Percentiles rank a stretch among this genome's conserved stretches.
Evolutionary conservation across 1,140 invertebrate genomes (phyloP).

Genomic region (Macrotrachela quadricornifera): DNA sequence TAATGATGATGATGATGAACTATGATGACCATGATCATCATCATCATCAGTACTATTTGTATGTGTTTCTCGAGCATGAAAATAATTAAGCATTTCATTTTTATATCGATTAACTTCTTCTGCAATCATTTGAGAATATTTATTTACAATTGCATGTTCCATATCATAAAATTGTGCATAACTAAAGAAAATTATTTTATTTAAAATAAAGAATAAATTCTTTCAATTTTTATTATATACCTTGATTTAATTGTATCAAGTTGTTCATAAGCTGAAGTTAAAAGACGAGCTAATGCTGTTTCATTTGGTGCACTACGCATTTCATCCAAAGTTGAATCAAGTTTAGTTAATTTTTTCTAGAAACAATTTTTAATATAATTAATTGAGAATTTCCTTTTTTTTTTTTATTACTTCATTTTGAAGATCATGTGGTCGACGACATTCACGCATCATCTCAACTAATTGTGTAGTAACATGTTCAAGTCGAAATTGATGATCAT

Average conservation of each 20-base stretch:
- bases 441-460: constrained; percentile 23
- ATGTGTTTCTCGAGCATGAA: neutral
- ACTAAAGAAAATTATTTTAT: constrained; percentile 10
- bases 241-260: constrained; percentile 21
- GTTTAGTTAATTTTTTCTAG: constrained; percentile 23
- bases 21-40: too few species aligned
- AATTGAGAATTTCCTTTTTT: neutral
- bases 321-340: constrained; percentile 27
- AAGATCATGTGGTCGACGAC: constrained; percentile 22
- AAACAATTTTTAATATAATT: neutral
- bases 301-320: constrained; percentile 28
- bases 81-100: constrained; percentile 19
- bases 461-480: constrained; percentile 23
- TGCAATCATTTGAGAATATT: constrained; percentile 24
- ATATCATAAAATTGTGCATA: constrained; percentile 22
- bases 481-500: constrained; percentile 26
- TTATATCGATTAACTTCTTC: constrained; percentile 22
- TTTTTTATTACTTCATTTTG: constrained; percentile 19
- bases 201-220: neutral
- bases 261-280: constrained; percentile 18
- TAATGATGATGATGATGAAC: too few species aligned
- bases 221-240: constrained; percentile 15
- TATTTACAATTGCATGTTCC: constrained; percentile 19
- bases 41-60: neutral
- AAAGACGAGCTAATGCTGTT: constrained; percentile 16